Evolutionary conservation across 2,113 vertebrate species (phyloP).

Genomic region (Ictidomys tridecemlineatus): DNA sequence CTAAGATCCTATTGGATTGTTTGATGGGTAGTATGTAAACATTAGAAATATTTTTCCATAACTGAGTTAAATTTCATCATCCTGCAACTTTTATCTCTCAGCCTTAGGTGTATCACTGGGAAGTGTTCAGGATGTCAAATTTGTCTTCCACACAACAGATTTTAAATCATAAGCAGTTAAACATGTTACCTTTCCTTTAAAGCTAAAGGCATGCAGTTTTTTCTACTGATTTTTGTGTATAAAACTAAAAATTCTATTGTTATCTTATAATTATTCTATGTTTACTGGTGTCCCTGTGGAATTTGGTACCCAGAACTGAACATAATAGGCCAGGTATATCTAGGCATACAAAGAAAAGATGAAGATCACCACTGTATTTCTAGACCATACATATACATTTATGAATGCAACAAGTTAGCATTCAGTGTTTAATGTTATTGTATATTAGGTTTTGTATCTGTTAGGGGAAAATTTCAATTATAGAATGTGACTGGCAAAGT

Average conservation of each 20-base stretch:
- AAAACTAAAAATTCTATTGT: not conserved
- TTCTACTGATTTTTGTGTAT: not conserved
- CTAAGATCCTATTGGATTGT: not conserved
- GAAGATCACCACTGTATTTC: not conserved
- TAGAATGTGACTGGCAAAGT: not conserved
- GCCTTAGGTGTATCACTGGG: not conserved
- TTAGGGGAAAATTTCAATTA: not conserved
- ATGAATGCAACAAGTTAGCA: not conserved
- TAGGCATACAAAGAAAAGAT: not conserved
- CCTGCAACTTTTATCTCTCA: not conserved
- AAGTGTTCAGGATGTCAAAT: not conserved
- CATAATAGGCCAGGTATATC: not conserved
- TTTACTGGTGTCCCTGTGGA: not conserved
- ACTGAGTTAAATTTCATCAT: slow-evolving; percentile 5
- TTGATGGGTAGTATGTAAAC: not conserved
- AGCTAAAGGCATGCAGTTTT: not conserved
- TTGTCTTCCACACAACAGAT: not conserved
- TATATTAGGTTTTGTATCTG: not conserved
- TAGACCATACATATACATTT: not conserved
- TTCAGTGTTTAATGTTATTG: not conserved
- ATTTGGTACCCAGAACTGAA: not conserved
- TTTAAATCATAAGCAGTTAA: not conserved
- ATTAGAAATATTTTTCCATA: not conserved
- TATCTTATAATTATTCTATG: not conserved
- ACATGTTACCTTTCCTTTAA: not conserved